Percentiles rank a stretch among this genome's conserved stretches.
These are phyloP conservation scores for Heliconius nattereri DNA, from an alignment of 1,140 invertebrate species.

Conservation along the genomic window DNA sequence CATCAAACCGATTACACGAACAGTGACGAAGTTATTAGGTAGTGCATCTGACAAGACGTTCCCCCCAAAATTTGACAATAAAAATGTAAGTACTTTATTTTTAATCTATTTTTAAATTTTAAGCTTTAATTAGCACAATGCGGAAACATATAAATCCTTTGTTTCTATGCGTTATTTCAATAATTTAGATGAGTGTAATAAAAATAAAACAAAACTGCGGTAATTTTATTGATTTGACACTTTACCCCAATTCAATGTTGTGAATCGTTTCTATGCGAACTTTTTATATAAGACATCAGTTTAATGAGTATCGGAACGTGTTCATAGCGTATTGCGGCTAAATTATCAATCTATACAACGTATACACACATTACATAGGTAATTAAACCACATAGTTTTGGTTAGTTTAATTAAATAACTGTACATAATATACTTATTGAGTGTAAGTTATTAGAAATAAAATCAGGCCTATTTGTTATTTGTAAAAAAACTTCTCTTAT, in stretches of 20 bases:
- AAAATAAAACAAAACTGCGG: slow-evolving; percentile 77
- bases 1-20: slow-evolving; percentile 58
- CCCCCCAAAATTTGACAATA: slow-evolving; percentile 68
- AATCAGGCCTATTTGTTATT: neutral
- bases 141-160: slow-evolving; percentile 10
- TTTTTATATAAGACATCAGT: slow-evolving; percentile 48
- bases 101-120: slow-evolving; percentile 21
- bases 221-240: slow-evolving; percentile 82
- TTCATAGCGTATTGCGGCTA: slow-evolving; percentile 23
- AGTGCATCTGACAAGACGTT: slow-evolving; percentile 59
- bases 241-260: slow-evolving; percentile 68
- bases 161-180: neutral
- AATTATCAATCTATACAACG: neutral
- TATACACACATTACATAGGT: neutral
- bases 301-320: slow-evolving; percentile 30
- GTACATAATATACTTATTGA: neutral
- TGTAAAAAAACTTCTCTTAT: too few species aligned
- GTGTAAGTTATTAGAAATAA: neutral
- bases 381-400: neutral
- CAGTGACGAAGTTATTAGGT: slow-evolving; percentile 70
- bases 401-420: neutral
- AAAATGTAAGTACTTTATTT: slow-evolving; percentile 51
- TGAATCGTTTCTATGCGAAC: slow-evolving; percentile 52
- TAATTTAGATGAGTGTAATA: neutral
- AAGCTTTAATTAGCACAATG: slow-evolving; percentile 5